Evolutionary conservation across 1,140 invertebrate genomes (phyloP).

Genomic region (Brachionus calyciflorus): DNA sequence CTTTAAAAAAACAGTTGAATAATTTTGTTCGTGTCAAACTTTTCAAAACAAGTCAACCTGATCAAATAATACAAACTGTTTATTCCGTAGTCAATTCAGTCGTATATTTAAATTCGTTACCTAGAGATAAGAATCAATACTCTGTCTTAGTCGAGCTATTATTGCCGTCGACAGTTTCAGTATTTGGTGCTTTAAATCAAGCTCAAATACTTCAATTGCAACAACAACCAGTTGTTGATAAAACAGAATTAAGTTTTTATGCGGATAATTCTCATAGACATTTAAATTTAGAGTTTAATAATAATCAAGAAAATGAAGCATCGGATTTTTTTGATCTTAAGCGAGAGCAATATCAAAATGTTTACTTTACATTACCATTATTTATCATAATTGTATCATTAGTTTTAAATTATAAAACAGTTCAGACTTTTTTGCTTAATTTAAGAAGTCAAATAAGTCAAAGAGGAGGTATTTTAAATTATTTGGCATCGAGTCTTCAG

Average conservation of each 20-base stretch:
- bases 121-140: constrained; percentile 21
- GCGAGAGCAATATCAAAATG: constrained; percentile 45
- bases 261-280: constrained; percentile 1
- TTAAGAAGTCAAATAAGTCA: background rate
- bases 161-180: background rate
- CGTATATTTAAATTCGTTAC: constrained; percentile 2
- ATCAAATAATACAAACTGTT: background rate
- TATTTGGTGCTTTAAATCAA: constrained; percentile 28
- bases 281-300: constrained; percentile 24
- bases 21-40: constrained; percentile 17
- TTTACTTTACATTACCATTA: constrained; percentile 35
- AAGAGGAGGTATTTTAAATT: constrained; percentile 8
- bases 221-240: constrained; percentile 2
- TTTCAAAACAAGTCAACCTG: constrained; percentile 32
- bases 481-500: background rate
- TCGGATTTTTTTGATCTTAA: background rate
- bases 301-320: background rate
- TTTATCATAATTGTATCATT: constrained; percentile 10
- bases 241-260: background rate
- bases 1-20: constrained; percentile 2
- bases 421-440: background rate
- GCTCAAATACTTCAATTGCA: constrained; percentile 11
- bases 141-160: constrained; percentile 18
- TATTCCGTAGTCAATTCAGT: constrained; percentile 12
- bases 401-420: background rate